Evolutionary conservation across 2,888 invertebrate species (phyloP).

Genomic region (Caenorhabditis angaria): DNA sequence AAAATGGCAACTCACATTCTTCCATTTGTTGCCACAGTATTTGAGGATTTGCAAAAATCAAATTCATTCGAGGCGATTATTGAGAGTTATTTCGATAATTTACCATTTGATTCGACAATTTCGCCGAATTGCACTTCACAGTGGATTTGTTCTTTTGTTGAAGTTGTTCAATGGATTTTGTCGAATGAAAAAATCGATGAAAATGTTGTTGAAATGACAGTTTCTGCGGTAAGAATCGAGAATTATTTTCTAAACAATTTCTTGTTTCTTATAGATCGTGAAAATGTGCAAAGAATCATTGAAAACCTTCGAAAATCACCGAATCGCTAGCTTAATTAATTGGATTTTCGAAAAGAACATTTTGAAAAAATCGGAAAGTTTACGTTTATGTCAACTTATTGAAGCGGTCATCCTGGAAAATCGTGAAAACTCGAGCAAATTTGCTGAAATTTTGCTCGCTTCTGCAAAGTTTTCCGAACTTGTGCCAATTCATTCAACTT

Average conservation of each 20-base stretch:
- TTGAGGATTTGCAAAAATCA: conserved; percentile 16
- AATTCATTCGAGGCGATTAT: conserved; percentile 22
- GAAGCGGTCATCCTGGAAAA: conserved; percentile 10
- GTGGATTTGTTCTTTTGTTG: conserved; percentile 22
- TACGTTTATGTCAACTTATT: not conserved
- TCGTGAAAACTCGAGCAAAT: not conserved
- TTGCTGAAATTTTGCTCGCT: conserved; percentile 8
- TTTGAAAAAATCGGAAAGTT: not conserved
- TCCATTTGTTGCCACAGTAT: conserved; percentile 24
- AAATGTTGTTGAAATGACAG: conserved; percentile 2
- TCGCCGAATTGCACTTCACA: conserved; percentile 13
- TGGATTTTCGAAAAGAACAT: conserved; percentile 32
- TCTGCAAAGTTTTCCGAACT: conserved; percentile 12
- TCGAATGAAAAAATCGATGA: conserved; percentile 3
- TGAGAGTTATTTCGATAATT: conserved; percentile 40
- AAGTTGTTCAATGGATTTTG: conserved; percentile 25
- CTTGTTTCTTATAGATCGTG: conserved; percentile 9
- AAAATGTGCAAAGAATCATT: conserved; percentile 21
- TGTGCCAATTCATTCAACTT: conserved; percentile 3
- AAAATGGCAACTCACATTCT: conserved; percentile 31
- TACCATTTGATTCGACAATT: conserved; percentile 27
- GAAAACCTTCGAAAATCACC: conserved; percentile 4
- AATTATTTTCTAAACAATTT: not conserved
- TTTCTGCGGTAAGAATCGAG: conserved; percentile 6
- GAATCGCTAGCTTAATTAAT: conserved; percentile 15